These are phyloP conservation scores for Yponomeuta cagnagella DNA, from an alignment of 2,888 invertebrate species.

Conservation along the genomic window DNA sequence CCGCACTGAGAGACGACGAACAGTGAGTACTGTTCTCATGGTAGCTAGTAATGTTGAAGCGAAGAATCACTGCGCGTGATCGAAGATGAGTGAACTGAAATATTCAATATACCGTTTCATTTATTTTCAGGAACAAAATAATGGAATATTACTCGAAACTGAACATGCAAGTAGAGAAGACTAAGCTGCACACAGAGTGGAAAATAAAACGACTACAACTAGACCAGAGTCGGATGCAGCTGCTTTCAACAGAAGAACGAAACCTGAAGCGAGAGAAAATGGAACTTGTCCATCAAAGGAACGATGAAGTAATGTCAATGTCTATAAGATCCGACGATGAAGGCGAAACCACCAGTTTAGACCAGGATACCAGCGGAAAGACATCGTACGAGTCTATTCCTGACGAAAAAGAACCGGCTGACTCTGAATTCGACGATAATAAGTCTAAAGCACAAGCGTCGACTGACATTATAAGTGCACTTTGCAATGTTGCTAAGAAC, in stretches of 20 bases:
- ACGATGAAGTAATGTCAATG: conserved; percentile 54
- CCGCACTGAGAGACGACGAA: too few species aligned
- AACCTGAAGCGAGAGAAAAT: conserved; percentile 74
- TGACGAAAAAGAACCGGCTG: conserved; percentile 14
- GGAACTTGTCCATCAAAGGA: conserved; percentile 54
- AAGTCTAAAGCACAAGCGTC: conserved; percentile 36
- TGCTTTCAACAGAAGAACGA: conserved; percentile 67
- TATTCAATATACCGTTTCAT: background rate
- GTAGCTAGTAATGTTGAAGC: too few species aligned
- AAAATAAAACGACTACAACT: conserved; percentile 67
- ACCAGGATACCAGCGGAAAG: conserved; percentile 19
- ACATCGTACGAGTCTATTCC: conserved; percentile 21
- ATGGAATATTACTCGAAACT: conserved; percentile 80
- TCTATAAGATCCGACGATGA: conserved; percentile 46
- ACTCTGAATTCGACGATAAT: conserved; percentile 24
- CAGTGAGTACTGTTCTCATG: too few species aligned
- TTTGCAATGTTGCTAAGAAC: conserved; percentile 56
- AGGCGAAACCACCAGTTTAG: conserved; percentile 31
- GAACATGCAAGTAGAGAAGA: conserved; percentile 75
- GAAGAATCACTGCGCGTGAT: too few species aligned
- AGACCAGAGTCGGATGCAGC: conserved; percentile 60
- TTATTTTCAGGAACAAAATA: conserved; percentile 69
- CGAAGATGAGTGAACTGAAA: background rate
- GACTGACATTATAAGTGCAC: conserved; percentile 45
- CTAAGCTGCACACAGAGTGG: conserved; percentile 74